Evolutionary conservation across 2,888 invertebrate genomes (phyloP).

Genomic region (Lasioglossum marginatum): DNA sequence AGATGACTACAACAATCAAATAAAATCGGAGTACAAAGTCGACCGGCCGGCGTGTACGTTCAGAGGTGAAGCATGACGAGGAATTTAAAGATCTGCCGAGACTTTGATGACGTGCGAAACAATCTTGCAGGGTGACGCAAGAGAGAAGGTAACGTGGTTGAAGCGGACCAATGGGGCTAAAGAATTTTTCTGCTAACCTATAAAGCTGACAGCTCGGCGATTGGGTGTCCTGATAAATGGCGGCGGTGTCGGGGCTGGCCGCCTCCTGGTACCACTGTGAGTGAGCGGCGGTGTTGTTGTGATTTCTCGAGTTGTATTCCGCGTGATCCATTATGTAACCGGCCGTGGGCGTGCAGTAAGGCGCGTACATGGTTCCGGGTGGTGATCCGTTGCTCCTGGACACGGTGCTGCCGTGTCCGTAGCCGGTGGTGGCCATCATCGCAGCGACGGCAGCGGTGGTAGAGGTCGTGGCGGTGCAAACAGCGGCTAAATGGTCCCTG

Average conservation of each 20-base stretch:
- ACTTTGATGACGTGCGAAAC: neutral
- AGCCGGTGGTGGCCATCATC: slow-evolving; percentile 82
- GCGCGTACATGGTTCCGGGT: slow-evolving; percentile 80
- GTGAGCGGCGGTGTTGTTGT: slow-evolving; percentile 76
- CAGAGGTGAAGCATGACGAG: neutral
- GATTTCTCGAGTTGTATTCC: slow-evolving; percentile 81
- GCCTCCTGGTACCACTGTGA: slow-evolving; percentile 84
- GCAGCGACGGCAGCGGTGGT: slow-evolving; percentile 81
- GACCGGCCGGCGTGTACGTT: no score
- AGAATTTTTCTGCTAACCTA: slow-evolving; percentile 72
- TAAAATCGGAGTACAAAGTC: neutral
- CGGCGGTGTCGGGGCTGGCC: slow-evolving; percentile 81
- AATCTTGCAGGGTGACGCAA: neutral
- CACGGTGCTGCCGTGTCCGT: slow-evolving; percentile 78
- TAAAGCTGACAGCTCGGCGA: slow-evolving; percentile 83
- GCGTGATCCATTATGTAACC: slow-evolving; percentile 83
- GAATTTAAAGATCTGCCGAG: neutral
- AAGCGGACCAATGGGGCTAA: neutral
- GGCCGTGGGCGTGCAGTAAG: slow-evolving; percentile 77
- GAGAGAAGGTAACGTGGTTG: neutral
- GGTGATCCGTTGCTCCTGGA: slow-evolving; percentile 80
- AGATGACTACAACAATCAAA: no score
- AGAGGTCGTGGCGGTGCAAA: slow-evolving; percentile 72
- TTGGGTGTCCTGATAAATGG: slow-evolving; percentile 83
- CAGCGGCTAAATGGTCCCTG: slow-evolving; percentile 68